Percentiles rank a stretch among this genome's conserved stretches.
phyloP scores from a whole-genome alignment of 1,140 invertebrate genomes.

The Hormaphis cornu region DNA sequence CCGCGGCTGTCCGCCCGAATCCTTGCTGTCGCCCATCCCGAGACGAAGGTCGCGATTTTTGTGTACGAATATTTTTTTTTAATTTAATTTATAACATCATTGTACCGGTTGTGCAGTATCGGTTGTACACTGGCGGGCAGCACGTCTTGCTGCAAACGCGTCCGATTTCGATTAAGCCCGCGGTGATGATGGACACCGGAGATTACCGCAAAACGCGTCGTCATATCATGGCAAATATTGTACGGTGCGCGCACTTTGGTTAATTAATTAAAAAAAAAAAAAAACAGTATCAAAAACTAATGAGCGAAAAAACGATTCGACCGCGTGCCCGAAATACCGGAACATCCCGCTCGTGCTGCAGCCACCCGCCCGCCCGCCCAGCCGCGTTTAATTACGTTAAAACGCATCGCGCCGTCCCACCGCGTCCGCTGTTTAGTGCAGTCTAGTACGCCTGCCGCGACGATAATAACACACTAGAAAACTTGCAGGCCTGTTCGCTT shows the following conservation, averaged over 20 bases:
- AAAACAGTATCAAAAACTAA: not conserved
- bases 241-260: not conserved
- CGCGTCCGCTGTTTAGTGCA: too few species aligned
- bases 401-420: too few species aligned
- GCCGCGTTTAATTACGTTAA: conserved; percentile 15
- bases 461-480: too few species aligned
- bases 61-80: too few species aligned
- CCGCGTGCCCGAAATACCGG: not conserved
- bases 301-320: not conserved
- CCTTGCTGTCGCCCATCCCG: not conserved
- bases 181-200: not conserved
- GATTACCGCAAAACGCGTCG: not conserved
- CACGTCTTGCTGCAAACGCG: not conserved
- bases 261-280: conserved; percentile 14
- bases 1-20: not conserved
- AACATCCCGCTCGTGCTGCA: not conserved
- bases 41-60: too few species aligned
- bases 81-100: too few species aligned
- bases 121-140: too few species aligned
- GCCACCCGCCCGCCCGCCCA: not conserved
- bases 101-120: too few species aligned
- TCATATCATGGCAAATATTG: not conserved
- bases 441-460: too few species aligned
- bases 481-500: too few species aligned
- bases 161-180: not conserved